Conservation (phyloP, 1,140 invertebrate species). For the Sesamia nonagrioides region DNA sequence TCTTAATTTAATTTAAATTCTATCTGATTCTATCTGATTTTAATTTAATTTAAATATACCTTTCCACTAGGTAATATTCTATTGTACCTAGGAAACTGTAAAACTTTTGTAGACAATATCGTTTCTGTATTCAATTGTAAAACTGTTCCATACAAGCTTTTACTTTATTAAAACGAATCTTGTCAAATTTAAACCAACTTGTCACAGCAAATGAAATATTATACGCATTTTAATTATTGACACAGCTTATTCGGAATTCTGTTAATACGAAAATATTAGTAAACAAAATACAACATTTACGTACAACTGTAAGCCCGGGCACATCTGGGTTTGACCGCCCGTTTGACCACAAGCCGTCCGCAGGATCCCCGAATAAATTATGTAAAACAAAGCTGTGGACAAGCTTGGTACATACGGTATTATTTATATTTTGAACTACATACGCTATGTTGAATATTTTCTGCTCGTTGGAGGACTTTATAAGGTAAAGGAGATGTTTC, state of each 20-base stretch:
- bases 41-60: no score
- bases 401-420: constrained; percentile 3
- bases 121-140: no score
- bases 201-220: neutral
- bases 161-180: no score
- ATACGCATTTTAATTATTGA: constrained; percentile 5
- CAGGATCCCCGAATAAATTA: constrained; percentile 34
- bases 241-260: constrained; percentile 4
- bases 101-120: no score
- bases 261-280: constrained; percentile 11
- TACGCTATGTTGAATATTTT: neutral
- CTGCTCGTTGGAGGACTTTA: no score
- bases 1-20: no score
- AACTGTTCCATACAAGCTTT: no score
- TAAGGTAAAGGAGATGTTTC: no score
- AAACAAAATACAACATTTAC: constrained; percentile 2
- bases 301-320: neutral
- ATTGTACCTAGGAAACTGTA: no score
- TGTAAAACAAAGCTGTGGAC: constrained; percentile 35
- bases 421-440: constrained; percentile 39
- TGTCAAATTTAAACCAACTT: no score
- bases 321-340: constrained; percentile 35
- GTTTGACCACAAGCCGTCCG: constrained; percentile 26
- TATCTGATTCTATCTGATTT: no score
- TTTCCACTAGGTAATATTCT: no score